Evolutionary conservation across 2,888 invertebrate species (phyloP), one percentile per base, ranked within the genome.

Genomic region (Dolichopus griseipennis): DNA sequence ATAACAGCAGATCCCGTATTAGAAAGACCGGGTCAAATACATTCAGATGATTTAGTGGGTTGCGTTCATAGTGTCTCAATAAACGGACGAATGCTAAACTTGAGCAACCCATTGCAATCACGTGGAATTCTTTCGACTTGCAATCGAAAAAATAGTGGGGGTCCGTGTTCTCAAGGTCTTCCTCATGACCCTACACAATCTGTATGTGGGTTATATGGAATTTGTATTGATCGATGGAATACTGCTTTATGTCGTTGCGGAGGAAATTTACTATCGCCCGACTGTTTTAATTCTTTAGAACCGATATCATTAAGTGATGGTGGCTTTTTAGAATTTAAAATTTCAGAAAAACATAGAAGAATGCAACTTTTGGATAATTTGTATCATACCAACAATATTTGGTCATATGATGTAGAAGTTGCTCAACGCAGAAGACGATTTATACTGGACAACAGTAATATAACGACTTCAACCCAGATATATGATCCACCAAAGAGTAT

Each of bases 11-110:
- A 93, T 80, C 92, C 94, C 18, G 88, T 95, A 0, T 81, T 95
- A 34, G 93, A 95, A 78, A 86, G 95, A 64, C 93, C 93, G 0
- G 94, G 93, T 0, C 95, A 96, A 81, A 88, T 97, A 61, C 90
- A 90, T 75, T 90, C 95, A 0, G 95, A 96, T 77, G 96, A 97
- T 78, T 88, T 97, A 70, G 90, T 96, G 20, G 97, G 97, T 7
- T 97, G 97, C 77, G 88, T 97, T 73, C 94, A 95, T 76, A 93
- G 93, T 73, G 90, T 96, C 2, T 87, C 91, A 0, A 87, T 97
- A 67, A 95, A 97, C 76, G 95, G 95, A 5, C 86, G 93, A 27
- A 83, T 88, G 1, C 78, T 95, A 33, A 95, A 95, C 77, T 83
- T 95, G 67, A 91, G 91, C 69, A 88, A 85, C 73, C 93, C 95